Evolutionary conservation across 2,888 invertebrate species (phyloP).

Genomic region (Tetragonula carbonaria): DNA sequence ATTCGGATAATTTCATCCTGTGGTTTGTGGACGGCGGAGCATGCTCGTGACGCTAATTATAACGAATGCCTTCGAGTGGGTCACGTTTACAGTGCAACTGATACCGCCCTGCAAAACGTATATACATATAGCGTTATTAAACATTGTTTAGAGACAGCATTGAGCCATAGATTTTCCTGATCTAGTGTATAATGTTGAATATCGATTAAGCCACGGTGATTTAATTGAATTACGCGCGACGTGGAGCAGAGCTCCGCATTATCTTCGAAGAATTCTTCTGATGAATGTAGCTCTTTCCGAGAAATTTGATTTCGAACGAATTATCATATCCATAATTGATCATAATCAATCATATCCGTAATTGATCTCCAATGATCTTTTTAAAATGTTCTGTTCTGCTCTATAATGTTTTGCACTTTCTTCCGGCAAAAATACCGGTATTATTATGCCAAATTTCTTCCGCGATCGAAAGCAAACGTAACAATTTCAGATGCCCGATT

Average conservation of each 20-base stretch:
- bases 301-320: too few species aligned
- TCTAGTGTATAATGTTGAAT: constrained; percentile 12
- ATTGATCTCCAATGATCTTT: too few species aligned
- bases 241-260: too few species aligned
- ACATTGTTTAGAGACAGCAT: constrained; percentile 59
- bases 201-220: constrained; percentile 46
- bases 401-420: too few species aligned
- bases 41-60: constrained; percentile 73
- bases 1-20: constrained; percentile 66
- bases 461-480: neutral
- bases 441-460: neutral
- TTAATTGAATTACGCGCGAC: constrained; percentile 30
- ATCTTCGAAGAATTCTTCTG: too few species aligned
- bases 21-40: constrained; percentile 62
- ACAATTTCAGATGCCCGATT: neutral
- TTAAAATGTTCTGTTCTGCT: too few species aligned
- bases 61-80: constrained; percentile 72
- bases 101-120: constrained; percentile 57
- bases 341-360: too few species aligned
- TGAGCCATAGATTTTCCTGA: constrained; percentile 46
- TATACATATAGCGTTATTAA: constrained; percentile 37
- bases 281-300: neutral
- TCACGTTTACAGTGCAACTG: constrained; percentile 59
- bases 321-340: too few species aligned
- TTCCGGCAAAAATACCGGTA: too few species aligned